Base-by-base conservation (phyloP, 2,797 vertebrate genomes). In the Darevskia mixta region DNA sequence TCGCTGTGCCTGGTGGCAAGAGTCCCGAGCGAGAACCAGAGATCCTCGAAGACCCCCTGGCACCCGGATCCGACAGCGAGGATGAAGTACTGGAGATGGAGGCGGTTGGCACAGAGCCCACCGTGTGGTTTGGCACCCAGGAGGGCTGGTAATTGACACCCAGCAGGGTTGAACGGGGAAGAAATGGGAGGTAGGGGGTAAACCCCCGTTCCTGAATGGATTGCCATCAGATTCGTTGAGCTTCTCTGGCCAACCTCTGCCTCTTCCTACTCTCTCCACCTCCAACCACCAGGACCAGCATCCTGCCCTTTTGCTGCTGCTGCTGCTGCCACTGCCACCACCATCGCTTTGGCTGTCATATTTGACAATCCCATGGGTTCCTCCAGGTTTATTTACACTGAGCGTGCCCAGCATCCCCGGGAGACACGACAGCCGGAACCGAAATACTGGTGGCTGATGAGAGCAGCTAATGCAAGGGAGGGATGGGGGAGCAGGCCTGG, bases 41-140 rank as follows among this genome's bases (percentile, higher is more conserved):
- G 80, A 72, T 85, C 49, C 82, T 90, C 1, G 71, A 87, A 45
- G 78, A 90, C 8, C 89, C 86, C 38, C 41, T 90, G 82, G 64
- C 86, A 2, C 82, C 78, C 1, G 35, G 27, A 43, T 66, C 75
- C 1, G 76, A 84, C 76, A 79, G 58, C 8, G 72, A 80, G 25
- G 82, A 69, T 69, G 77, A 80, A 55, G 11, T 20, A 11, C 23
- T 27, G 35, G 76, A 79, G 8, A 69, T 67, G n/a, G 75, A 79
- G 8, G 41, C 58, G 0, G n/a, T 49, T 23, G 82, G 79, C 35
- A 86, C 72, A 55, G 82, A 45, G 17, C 58, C 87, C 90, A 98
- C 97, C n/a, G 96, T 98, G 87, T 98, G 98, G 98, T 97, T 98
- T 87, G 98, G 98, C 90, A 98, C 98, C 92, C 98, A 98, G 96